Base-by-base conservation (phyloP, 2,888 invertebrate genomes). In the Lasioglossum leucozonium region DNA sequence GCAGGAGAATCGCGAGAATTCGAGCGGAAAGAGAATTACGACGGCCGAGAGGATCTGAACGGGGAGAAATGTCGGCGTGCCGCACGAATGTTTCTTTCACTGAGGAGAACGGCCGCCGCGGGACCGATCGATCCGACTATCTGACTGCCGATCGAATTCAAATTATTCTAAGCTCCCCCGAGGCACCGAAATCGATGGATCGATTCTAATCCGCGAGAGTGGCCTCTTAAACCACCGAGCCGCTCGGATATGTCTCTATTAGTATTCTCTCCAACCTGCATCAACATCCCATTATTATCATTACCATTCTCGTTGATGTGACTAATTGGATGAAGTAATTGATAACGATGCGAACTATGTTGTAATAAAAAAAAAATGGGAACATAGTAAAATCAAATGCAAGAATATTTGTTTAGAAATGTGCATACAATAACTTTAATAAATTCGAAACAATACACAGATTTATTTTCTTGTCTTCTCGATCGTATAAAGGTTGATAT, bases 1-100 rank as follows among this genome's bases (percentile, higher is more conserved):
- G 82, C 67, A 71, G 84, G 78, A 87, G 91, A 88, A 88, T 91
- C 86, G 81, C 81, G 89, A 79, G 91, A 91, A 91, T 91, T 88
- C 87, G 88, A 89, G 88, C 86, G 88, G 84, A 89, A 88, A 82
- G 87, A 87, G 86, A 89, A 89, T 91, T 88, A 79, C 83, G 85
- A 90, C 47, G 82, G 73, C 18, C 47, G 13, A 47, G n/a, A 42
- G 18, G n/a, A 62, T 72, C 71, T 6, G 47, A 47, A 26, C 67
- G 34, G 69, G 74, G 81, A 55, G 77, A 76, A 73, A 81, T 74
- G 77, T 37, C 69, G 75, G 76, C 65, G 72, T 72, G 37, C 75
- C 40, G 72, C 67, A 34, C 62, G 72, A 83, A 77, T 58, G 47
- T 71, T 74, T 88, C 79, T 77, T 73, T 74, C 72, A 44, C n/a